phyloP scores from a whole-genome alignment of 2,888 invertebrate species.

The Tenthredo mesomela region DNA sequence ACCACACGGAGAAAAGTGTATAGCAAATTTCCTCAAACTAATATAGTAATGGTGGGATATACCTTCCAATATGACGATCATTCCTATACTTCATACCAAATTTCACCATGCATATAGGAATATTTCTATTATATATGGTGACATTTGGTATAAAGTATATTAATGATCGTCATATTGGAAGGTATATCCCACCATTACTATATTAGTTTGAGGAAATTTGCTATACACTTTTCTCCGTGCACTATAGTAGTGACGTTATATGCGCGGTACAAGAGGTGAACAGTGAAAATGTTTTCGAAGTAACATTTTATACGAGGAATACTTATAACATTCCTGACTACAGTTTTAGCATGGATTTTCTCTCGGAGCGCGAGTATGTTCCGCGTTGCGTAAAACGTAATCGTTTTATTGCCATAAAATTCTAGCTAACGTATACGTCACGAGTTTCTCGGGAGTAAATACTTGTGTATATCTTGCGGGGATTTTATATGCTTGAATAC shows the following conservation, averaged over 20 bases:
- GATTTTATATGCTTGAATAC: background rate
- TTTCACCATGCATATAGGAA: no score
- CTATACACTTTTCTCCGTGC: no score
- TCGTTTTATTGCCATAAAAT: slow-evolving; percentile 29
- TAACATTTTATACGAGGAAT: background rate
- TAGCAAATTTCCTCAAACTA: no score
- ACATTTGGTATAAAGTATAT: no score
- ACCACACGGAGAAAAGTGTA: no score
- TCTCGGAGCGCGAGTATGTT: slow-evolving; percentile 9
- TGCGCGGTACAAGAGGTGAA: background rate
- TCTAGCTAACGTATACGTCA: slow-evolving; percentile 34
- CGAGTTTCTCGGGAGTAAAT: slow-evolving; percentile 16
- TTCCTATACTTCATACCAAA: no score
- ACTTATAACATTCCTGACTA: slow-evolving; percentile 21
- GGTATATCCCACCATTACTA: no score
- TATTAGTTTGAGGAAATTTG: no score
- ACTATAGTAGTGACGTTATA: background rate
- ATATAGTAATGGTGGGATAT: no score
- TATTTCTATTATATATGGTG: no score
- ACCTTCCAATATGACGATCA: no score
- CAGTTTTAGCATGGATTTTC: slow-evolving; percentile 17
- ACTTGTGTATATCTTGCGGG: slow-evolving; percentile 17
- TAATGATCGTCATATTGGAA: no score
- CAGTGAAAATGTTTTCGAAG: background rate
- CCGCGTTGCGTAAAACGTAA: slow-evolving; percentile 5